These are phyloP conservation scores for Probaryconus sp. DNA, from an alignment of 1,140 invertebrate species.

Conservation along the genomic window DNA sequence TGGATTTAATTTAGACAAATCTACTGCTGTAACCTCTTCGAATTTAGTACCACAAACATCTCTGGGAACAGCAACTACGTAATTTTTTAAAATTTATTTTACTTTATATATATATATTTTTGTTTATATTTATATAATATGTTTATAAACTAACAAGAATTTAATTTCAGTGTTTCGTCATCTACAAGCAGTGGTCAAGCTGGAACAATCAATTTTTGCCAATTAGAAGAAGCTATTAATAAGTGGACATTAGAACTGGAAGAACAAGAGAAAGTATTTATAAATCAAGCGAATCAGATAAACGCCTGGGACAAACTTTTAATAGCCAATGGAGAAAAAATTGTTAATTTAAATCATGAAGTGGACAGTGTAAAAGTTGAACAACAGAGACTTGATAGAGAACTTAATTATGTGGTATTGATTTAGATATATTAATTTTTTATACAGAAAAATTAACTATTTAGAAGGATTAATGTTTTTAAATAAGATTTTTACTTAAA, in stretches of 20 bases:
- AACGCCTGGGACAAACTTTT: constrained; percentile 96
- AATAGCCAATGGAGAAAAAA: constrained; percentile 95
- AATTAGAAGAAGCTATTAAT: constrained; percentile 95
- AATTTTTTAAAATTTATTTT: constrained; percentile 50
- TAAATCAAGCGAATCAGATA: constrained; percentile 95
- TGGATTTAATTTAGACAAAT: constrained; percentile 67
- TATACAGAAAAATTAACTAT: no score
- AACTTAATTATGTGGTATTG: constrained; percentile 92
- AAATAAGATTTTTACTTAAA: neutral
- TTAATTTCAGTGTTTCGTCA: constrained; percentile 72
- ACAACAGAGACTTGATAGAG: constrained; percentile 93
- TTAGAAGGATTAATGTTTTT: neutral
- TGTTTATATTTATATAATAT: neutral
- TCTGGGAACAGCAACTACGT: constrained; percentile 76
- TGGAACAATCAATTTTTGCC: constrained; percentile 87
- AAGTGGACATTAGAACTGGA: constrained; percentile 97
- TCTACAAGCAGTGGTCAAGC: constrained; percentile 73
- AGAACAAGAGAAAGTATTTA: constrained; percentile 95
- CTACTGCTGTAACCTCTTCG: constrained; percentile 72
- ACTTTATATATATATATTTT: constrained; percentile 1
- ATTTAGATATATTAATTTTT: neutral
- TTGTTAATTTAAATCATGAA: constrained; percentile 89
- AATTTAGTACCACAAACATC: constrained; percentile 74
- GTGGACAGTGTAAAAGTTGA: constrained; percentile 92
- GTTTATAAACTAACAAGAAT: neutral